phyloP scores from a whole-genome alignment of 2,113 vertebrate species.

The Lepus europaeus region DNA sequence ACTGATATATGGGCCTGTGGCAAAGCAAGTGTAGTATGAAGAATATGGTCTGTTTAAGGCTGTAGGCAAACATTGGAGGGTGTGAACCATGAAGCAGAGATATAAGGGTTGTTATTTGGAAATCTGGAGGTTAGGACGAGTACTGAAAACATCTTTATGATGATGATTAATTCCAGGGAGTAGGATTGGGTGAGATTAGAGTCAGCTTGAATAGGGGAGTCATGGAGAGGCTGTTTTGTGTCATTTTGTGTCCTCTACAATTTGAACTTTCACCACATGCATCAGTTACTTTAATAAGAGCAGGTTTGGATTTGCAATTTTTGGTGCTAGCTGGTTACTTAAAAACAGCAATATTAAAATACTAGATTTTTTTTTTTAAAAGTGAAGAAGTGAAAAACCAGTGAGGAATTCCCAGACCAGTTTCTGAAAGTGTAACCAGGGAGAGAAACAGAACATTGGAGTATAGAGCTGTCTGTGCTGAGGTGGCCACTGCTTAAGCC shows the following conservation, averaged over 20 bases:
- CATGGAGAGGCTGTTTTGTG: not conserved
- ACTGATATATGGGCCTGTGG: not conserved
- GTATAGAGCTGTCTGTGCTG: not conserved
- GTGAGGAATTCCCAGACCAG: not conserved
- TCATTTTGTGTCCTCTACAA: not conserved
- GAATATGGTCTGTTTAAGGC: not conserved
- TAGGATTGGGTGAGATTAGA: not conserved
- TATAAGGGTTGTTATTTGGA: not conserved
- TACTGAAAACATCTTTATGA: not conserved
- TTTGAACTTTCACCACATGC: not conserved
- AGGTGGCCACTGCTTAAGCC: not conserved
- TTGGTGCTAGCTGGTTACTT: not conserved
- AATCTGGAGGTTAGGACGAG: not conserved
- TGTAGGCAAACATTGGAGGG: not conserved
- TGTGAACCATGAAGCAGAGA: not conserved
- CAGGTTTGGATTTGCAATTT: not conserved
- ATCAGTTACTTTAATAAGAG: not conserved
- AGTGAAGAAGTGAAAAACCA: not conserved
- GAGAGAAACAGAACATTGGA: not conserved
- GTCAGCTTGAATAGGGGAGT: too few species aligned
- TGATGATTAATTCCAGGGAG: not conserved
- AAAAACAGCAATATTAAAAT: not conserved
- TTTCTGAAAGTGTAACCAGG: not conserved
- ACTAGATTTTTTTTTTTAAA: not conserved
- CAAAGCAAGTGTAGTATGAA: not conserved